These are phyloP conservation scores for Pocillopora verrucosa DNA, from an alignment of 64 coral and sea anemone species.

Conservation along the genomic window DNA sequence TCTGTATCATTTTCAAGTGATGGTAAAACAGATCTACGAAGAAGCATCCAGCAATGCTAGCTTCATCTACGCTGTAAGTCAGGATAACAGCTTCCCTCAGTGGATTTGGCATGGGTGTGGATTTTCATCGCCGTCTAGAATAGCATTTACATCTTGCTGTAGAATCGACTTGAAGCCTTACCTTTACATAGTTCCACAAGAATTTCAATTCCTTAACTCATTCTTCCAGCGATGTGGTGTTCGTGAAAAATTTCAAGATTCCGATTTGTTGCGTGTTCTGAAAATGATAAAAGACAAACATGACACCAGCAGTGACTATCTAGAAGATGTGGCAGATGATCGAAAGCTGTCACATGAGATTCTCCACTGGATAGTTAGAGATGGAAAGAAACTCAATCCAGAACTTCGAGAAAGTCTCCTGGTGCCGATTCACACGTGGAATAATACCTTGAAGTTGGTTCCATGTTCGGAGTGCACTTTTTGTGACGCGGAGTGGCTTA, in stretches of 20 bases:
- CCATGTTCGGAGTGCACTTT: slow-evolving; percentile 66
- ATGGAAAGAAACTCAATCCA: slow-evolving; percentile 27
- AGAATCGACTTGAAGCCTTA: slow-evolving; percentile 68
- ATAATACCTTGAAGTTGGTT: slow-evolving; percentile 71
- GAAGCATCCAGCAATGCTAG: not conserved
- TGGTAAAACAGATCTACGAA: slow-evolving; percentile 68
- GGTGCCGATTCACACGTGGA: slow-evolving; percentile 70
- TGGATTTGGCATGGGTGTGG: slow-evolving; percentile 84
- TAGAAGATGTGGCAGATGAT: slow-evolving; percentile 35
- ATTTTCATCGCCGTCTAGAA: slow-evolving; percentile 51
- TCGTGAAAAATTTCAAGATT: slow-evolving; percentile 16
- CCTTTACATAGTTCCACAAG: slow-evolving; percentile 51
- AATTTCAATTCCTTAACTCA: not conserved
- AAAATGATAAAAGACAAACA: slow-evolving; percentile 54
- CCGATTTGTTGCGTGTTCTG: slow-evolving; percentile 54
- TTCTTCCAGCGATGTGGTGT: slow-evolving; percentile 72
- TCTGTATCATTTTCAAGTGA: slow-evolving; percentile 34
- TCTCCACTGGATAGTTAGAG: slow-evolving; percentile 70
- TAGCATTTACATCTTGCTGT: slow-evolving; percentile 24
- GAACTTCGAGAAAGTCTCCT: slow-evolving; percentile 34
- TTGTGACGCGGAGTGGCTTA: slow-evolving; percentile 70
- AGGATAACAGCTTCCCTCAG: slow-evolving; percentile 21
- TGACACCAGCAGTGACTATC: not conserved
- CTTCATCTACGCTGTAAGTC: not conserved
- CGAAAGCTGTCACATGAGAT: slow-evolving; percentile 59